phyloP scores from a whole-genome alignment of 2,113 vertebrate species.

The Neomonachus schauinslandi region DNA sequence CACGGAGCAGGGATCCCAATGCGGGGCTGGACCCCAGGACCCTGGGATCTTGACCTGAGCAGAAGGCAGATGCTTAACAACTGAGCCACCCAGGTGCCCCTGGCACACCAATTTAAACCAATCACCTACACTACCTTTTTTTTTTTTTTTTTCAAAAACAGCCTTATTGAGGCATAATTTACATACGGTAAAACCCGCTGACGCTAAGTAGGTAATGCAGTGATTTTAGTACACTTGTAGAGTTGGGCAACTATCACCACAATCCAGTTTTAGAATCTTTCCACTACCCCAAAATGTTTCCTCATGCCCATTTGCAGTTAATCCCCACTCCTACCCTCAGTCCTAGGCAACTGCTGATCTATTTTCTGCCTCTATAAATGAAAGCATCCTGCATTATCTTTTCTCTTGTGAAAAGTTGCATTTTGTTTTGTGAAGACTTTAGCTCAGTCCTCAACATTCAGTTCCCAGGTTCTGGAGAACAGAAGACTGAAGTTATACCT shows the following conservation, averaged over 20 bases:
- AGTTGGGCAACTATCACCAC: neutral
- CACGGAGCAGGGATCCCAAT: no score
- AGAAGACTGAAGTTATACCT: neutral
- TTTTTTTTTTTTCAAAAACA: neutral
- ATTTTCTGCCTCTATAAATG: conserved; percentile 49
- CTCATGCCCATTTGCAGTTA: neutral
- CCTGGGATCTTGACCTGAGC: no score
- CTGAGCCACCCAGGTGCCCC: no score
- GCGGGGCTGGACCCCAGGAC: no score
- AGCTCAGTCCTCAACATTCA: neutral
- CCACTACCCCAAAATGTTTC: conserved; percentile 42
- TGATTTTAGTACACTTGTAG: neutral
- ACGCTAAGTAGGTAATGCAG: neutral
- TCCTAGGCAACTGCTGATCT: neutral
- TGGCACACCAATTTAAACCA: neutral
- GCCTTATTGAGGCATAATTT: neutral
- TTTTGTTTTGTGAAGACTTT: neutral
- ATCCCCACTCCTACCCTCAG: neutral
- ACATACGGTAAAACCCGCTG: neutral
- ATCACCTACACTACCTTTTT: neutral
- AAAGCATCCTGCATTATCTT: neutral
- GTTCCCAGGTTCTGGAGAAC: neutral
- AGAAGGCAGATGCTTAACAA: no score
- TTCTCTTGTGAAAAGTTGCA: conserved; percentile 2
- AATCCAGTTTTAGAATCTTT: conserved; percentile 36